These are phyloP conservation scores for Cyanoramphus novaezelandiae DNA, from an alignment of 2,113 vertebrate species.

Conservation along the genomic window DNA sequence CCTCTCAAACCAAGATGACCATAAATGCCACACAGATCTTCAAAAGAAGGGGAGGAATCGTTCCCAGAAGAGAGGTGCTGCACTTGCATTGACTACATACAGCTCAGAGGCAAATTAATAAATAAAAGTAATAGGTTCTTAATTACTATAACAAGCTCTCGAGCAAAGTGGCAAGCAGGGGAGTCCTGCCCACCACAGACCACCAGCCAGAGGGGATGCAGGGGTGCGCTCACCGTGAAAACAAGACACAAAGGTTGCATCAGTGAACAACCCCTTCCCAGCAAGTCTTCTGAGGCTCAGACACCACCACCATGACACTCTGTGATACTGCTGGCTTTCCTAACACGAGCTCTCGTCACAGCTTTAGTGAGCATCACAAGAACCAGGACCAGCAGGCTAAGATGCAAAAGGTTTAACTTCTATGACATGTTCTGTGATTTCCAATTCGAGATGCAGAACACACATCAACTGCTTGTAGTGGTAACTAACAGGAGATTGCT, in stretches of 20 bases:
- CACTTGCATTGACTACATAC: background rate
- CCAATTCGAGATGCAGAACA: background rate
- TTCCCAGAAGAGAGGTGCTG: background rate
- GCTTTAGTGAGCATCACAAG: background rate
- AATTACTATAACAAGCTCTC: background rate
- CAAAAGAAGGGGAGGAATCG: background rate
- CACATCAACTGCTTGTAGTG: rapidly evolving
- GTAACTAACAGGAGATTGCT: background rate
- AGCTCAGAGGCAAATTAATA: background rate
- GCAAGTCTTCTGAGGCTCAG: background rate
- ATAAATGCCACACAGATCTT: background rate
- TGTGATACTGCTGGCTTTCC: background rate
- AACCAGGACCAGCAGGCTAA: background rate
- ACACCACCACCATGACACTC: rapidly evolving
- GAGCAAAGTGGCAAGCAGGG: background rate
- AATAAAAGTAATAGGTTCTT: background rate
- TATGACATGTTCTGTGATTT: background rate
- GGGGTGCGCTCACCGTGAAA: rapidly evolving
- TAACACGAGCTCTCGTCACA: background rate
- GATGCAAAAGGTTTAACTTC: background rate
- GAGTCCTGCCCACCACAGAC: background rate
- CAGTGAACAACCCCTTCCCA: background rate
- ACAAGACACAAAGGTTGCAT: background rate
- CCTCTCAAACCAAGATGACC: background rate
- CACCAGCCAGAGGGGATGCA: background rate